Percentiles rank a stretch among this genome's conserved stretches.
Conservation (phyloP, 2,797 vertebrate genomes). For the Falco columbarius region DNA sequence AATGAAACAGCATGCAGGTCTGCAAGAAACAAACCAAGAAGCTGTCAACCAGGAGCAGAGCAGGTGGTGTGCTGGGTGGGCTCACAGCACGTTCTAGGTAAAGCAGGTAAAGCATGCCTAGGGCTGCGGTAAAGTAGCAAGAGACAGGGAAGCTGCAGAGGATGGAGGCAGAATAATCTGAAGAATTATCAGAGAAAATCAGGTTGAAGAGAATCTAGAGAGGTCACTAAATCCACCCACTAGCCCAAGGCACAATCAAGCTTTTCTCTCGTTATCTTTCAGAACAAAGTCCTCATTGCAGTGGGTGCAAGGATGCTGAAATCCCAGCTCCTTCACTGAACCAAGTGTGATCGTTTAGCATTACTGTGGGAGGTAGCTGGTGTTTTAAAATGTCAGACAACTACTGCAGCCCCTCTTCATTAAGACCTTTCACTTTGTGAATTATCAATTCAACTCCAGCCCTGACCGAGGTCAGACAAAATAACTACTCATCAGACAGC, state of each 20-base stretch:
- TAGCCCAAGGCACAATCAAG: background rate
- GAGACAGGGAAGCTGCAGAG: background rate
- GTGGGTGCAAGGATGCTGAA: background rate
- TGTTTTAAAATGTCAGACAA: slow-evolving; percentile 27
- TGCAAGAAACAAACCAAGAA: background rate
- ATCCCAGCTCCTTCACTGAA: background rate
- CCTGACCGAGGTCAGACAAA: background rate
- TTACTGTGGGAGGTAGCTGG: background rate
- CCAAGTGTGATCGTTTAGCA: rapidly evolving
- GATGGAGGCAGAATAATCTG: background rate
- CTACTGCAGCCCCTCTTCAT: background rate
- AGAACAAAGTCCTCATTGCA: background rate
- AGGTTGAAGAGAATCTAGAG: background rate
- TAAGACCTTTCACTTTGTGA: slow-evolving; percentile 3
- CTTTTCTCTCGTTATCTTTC: background rate
- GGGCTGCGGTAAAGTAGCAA: background rate
- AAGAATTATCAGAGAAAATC: background rate
- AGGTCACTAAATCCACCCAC: background rate
- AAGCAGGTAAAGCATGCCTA: background rate
- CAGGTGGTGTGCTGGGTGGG: background rate
- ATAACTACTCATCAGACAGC: background rate
- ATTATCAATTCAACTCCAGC: background rate
- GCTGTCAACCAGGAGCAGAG: background rate
- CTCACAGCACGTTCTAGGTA: background rate
- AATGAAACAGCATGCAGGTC: slow-evolving; percentile 2